These are phyloP conservation scores for Urophycis tenuis DNA, from an alignment of 2,797 vertebrate species.

Conservation along the genomic window DNA sequence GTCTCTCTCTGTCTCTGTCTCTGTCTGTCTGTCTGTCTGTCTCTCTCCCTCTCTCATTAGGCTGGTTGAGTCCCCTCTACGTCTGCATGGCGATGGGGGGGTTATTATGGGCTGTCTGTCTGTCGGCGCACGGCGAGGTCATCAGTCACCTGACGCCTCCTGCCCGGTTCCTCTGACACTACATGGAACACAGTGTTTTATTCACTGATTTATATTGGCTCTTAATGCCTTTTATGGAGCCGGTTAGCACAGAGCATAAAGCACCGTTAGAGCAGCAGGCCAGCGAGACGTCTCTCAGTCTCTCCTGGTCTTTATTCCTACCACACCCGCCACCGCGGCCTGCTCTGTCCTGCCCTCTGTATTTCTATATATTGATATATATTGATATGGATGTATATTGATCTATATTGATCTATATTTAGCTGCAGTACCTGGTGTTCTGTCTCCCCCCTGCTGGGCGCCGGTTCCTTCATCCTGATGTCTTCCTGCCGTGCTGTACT, in stretches of 20 bases:
- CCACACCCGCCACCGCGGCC: too few relatives aligned
- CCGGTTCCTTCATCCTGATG: slow-evolving; percentile 54
- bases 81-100: slow-evolving; percentile 27
- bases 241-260: slow-evolving; percentile 66
- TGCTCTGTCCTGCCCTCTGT: too few relatives aligned
- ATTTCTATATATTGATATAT: too few relatives aligned
- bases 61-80: slow-evolving; percentile 30
- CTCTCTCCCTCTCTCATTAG: slow-evolving; percentile 34
- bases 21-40: too few relatives aligned
- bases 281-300: too few relatives aligned
- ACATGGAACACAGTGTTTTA: slow-evolving; percentile 55
- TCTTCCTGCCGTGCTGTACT: slow-evolving; percentile 25
- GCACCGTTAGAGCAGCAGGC: slow-evolving; percentile 60
- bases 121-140: slow-evolving; percentile 13
- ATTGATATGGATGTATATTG: too few relatives aligned
- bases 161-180: slow-evolving; percentile 23
- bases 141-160: slow-evolving; percentile 59
- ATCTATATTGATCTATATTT: too few relatives aligned
- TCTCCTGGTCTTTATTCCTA: too few relatives aligned
- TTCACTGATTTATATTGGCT: slow-evolving; percentile 58
- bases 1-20: too few relatives aligned
- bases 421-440: too few relatives aligned
- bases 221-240: slow-evolving; percentile 67
- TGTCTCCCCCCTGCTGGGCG: too few relatives aligned
- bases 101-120: slow-evolving; percentile 30